These are phyloP conservation scores for Conops quadrifasciatus DNA, from an alignment of 2,888 invertebrate species.

Conservation along the genomic window DNA sequence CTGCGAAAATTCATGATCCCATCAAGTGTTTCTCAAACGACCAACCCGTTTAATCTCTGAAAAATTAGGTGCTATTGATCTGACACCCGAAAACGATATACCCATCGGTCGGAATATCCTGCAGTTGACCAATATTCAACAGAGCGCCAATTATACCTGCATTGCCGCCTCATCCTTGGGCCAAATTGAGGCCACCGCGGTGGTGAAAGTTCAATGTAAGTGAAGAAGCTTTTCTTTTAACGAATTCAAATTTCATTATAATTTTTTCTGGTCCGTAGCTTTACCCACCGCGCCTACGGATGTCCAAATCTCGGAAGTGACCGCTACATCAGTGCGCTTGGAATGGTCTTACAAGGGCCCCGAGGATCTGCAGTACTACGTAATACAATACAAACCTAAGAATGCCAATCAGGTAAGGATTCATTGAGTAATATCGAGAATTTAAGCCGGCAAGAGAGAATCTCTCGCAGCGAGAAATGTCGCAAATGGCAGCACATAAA, in stretches of 20 bases:
- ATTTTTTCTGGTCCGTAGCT: conserved; percentile 71
- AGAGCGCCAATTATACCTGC: conserved; percentile 97
- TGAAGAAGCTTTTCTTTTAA: conserved; percentile 44
- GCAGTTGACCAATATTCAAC: conserved; percentile 83
- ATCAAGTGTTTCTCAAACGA: too few species aligned
- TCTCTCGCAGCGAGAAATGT: too few species aligned
- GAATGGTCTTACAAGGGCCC: conserved; percentile 92
- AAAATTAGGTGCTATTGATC: conserved; percentile 73
- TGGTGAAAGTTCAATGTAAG: conserved; percentile 96
- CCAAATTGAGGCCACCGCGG: conserved; percentile 85
- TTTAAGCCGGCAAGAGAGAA: too few species aligned
- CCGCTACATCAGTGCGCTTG: conserved; percentile 90
- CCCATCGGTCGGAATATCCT: conserved; percentile 88
- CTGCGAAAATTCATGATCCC: too few species aligned
- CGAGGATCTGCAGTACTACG: conserved; percentile 93
- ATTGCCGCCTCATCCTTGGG: conserved; percentile 94
- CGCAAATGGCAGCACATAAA: too few species aligned
- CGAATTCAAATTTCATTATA: too few species aligned
- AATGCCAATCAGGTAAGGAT: conserved; percentile 80
- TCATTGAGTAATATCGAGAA: too few species aligned
- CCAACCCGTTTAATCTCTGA: too few species aligned
- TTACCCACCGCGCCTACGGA: conserved; percentile 90
- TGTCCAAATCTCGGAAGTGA: conserved; percentile 90
- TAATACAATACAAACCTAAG: conserved; percentile 96
- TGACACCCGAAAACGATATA: conserved; percentile 88